phyloP scores from a whole-genome alignment of 2,797 vertebrate species.

The Podarcis siculus region DNA sequence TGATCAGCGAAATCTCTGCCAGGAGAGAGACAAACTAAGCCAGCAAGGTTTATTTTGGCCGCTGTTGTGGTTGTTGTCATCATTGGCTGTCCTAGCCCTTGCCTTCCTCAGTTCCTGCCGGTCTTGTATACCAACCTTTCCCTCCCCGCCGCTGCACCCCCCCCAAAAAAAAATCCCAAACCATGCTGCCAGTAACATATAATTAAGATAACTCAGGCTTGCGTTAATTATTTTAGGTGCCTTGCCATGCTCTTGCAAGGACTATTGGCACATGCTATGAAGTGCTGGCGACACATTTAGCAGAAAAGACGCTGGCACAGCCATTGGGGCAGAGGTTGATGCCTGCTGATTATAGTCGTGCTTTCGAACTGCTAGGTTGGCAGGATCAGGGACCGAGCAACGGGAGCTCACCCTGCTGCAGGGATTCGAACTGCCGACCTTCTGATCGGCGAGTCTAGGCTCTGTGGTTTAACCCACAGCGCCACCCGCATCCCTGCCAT shows the following conservation, averaged over 20 bases:
- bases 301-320: not conserved
- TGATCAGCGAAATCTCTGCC: not conserved
- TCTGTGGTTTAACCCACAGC: no score
- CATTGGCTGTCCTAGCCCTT: not conserved
- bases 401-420: no score
- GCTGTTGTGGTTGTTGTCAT: not conserved
- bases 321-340: not conserved
- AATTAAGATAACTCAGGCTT: not conserved
- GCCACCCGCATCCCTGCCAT: no score
- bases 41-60: slow-evolving; percentile 4
- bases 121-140: not conserved
- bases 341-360: not conserved
- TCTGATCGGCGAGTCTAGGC: no score
- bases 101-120: not conserved
- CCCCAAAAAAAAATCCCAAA: not conserved
- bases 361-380: no score
- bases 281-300: not conserved
- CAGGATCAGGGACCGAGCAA: no score
- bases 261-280: not conserved
- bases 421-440: no score
- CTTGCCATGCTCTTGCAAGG: not conserved
- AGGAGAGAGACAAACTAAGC: not conserved
- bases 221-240: not conserved
- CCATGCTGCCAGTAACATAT: not conserved
- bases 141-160: not conserved